Conservation (phyloP, 2,888 invertebrate genomes). For the Meloe dianella region DNA sequence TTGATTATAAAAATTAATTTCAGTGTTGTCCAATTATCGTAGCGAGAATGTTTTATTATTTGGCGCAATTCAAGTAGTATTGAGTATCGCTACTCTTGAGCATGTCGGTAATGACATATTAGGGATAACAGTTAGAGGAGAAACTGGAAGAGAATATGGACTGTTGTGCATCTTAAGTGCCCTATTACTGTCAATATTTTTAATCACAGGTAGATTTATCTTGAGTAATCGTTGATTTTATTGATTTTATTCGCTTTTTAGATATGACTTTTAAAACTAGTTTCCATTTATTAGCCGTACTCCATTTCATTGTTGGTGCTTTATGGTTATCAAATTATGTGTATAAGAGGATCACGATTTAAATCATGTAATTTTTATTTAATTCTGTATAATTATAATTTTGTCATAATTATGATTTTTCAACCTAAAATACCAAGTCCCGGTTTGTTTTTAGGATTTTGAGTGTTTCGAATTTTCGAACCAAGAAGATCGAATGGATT, state of each 20-base stretch:
- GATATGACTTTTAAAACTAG: conserved; percentile 52
- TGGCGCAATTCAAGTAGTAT: conserved; percentile 51
- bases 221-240: not conserved
- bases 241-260: conserved; percentile 30
- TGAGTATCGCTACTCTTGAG: conserved; percentile 52
- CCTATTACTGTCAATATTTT: conserved; percentile 48
- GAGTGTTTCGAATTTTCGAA: not conserved
- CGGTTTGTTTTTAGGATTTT: not conserved
- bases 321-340: conserved; percentile 55
- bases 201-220: conserved; percentile 48
- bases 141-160: conserved; percentile 48
- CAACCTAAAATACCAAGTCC: conserved; percentile 5
- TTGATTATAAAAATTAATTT: conserved; percentile 35
- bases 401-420: not conserved
- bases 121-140: conserved; percentile 50
- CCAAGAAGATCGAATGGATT: conserved; percentile 10
- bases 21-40: conserved; percentile 52
- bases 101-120: conserved; percentile 50
- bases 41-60: conserved; percentile 47
- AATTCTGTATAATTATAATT: conserved; percentile 10
- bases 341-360: conserved; percentile 42
- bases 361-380: conserved; percentile 35
- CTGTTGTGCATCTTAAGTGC: conserved; percentile 49
- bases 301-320: conserved; percentile 55
- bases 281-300: conserved; percentile 52